Base-by-base conservation (phyloP, 1,140 invertebrate genomes). In the Listronotus oregonensis region DNA sequence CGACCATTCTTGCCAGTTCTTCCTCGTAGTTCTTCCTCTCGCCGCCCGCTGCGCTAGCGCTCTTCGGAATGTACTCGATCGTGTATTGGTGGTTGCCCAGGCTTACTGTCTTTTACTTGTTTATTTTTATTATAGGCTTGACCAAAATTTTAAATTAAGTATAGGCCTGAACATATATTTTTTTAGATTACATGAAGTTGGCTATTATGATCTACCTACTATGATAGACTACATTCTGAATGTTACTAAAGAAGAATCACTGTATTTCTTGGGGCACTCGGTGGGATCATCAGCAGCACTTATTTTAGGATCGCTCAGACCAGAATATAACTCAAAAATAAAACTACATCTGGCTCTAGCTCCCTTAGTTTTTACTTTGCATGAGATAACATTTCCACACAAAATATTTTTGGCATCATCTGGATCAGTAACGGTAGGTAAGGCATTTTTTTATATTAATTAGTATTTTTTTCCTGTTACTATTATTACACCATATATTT, bases 191-290 rank as follows among this genome's bases (percentile, higher is more conserved):
- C 70, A 78, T 39, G 76, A 78, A 70, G 52, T 72, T 64, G 86
- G 83, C 4, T 65, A 79, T 32, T 84, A 84, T 67, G 87, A 89
- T 70, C 62, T 87, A 7, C 84, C 86, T 15, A 83, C 85, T 8
- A 81, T 82, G 68, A 80, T 87, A 47, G 82, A 89, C 68, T 85
- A 82, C 55, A 79, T 85, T 9, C 63, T 87, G 21, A 74, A 82
- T 3, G 63, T 64, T 37, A 87, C 86, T 1, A 76, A 79, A 3
- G 74, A 80, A 32, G 65, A 75, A 37, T 72, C 82, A 47, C 49
- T 90, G 6, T 80, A 77, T 61, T 89, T 86, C 71, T 69, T 82
- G 14, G 82, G 81, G 1, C 84, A 88, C 73, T 88, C 87, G 3
- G 85, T 89, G 73, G 88, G 88, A 11, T 85, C 82, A 4, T 78